Evolutionary conservation across 1,140 invertebrate genomes (phyloP).

Genomic region (Pectinophora gossypiella): DNA sequence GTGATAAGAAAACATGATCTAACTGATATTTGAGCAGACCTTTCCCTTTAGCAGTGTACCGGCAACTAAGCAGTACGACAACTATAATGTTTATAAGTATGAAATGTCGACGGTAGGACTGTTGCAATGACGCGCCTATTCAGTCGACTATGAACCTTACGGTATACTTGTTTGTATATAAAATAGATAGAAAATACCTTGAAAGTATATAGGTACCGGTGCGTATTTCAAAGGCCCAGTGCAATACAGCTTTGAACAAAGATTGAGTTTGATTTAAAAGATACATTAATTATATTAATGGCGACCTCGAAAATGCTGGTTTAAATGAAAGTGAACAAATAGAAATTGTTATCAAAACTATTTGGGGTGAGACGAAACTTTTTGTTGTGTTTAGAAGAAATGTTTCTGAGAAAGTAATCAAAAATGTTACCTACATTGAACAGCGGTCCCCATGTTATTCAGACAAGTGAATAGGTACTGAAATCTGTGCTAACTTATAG

Average conservation of each 20-base stretch:
- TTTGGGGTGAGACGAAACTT: too few relatives aligned
- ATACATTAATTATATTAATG: background rate
- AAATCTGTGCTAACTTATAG: too few relatives aligned
- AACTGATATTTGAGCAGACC: conserved; percentile 29
- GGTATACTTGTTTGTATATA: background rate
- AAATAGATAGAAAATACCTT: background rate
- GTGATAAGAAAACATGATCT: conserved; percentile 6
- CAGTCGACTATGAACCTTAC: background rate
- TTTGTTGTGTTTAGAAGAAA: too few relatives aligned
- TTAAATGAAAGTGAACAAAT: too few relatives aligned
- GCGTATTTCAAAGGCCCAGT: background rate
- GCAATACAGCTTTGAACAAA: background rate
- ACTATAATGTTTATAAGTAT: conserved; percentile 68
- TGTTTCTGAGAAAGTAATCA: too few relatives aligned
- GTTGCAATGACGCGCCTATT: conserved; percentile 38
- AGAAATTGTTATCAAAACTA: too few relatives aligned
- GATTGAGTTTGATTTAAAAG: background rate
- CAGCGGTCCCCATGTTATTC: too few relatives aligned
- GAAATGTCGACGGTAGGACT: conserved; percentile 56
- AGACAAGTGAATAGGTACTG: too few relatives aligned
- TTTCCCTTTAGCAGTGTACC: conserved; percentile 58
- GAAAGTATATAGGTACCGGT: background rate
- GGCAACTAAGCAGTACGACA: conserved; percentile 60
- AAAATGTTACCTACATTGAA: too few relatives aligned
- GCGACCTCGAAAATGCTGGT: too few relatives aligned